Conservation (phyloP, 2,888 invertebrate species). For the Tromatobia lineatoria region DNA sequence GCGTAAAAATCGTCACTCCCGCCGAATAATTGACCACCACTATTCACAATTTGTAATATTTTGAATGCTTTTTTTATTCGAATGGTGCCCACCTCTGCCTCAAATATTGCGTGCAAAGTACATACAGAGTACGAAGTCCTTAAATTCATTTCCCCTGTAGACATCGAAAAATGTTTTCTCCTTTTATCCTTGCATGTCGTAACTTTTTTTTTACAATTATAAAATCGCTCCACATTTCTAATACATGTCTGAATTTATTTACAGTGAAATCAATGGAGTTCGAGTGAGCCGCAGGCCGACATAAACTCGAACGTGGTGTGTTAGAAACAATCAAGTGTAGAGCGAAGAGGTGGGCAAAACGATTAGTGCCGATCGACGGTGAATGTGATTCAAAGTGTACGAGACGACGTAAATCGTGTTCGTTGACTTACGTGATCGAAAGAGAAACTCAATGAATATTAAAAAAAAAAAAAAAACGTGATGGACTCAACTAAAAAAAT, state of each 20-base stretch:
- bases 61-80: too few relatives aligned
- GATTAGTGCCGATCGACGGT: slow-evolving; percentile 46
- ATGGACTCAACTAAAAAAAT: slow-evolving; percentile 56
- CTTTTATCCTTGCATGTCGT: slow-evolving; percentile 44
- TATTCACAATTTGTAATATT: too few relatives aligned
- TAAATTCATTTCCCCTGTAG: slow-evolving; percentile 29
- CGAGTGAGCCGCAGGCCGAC: slow-evolving; percentile 71
- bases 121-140: slow-evolving; percentile 3
- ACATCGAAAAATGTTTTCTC: slow-evolving; percentile 22
- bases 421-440: slow-evolving; percentile 43
- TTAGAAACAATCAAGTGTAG: slow-evolving; percentile 71
- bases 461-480: slow-evolving; percentile 52
- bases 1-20: too few relatives aligned
- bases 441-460: slow-evolving; percentile 35
- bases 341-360: slow-evolving; percentile 42
- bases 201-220: background rate
- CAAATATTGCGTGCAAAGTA: slow-evolving; percentile 14
- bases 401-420: slow-evolving; percentile 22
- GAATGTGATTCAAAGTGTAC: slow-evolving; percentile 4
- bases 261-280: slow-evolving; percentile 81
- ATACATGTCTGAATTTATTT: slow-evolving; percentile 64
- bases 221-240: background rate
- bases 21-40: too few relatives aligned
- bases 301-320: slow-evolving; percentile 80
- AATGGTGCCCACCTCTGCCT: background rate